These are phyloP conservation scores for Montipora capitata DNA, from an alignment of 92 coral and sea anemone genomes.

Conservation along the genomic window DNA sequence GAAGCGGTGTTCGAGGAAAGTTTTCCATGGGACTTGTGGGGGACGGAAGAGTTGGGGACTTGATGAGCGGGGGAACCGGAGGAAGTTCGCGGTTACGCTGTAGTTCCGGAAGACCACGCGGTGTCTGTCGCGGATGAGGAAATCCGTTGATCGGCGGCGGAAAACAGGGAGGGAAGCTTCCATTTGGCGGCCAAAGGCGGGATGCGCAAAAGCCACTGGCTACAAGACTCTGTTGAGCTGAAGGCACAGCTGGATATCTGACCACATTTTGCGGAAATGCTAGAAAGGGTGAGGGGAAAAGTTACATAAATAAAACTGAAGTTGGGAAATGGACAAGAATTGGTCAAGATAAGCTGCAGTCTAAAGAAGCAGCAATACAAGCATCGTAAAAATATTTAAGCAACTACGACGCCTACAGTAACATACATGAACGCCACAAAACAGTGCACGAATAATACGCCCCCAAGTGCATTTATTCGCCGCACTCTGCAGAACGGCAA, in stretches of 20 bases:
- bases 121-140: conserved; percentile 34
- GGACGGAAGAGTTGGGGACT: conserved; percentile 68
- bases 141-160: conserved; percentile 41
- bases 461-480: no score
- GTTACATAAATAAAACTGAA: not conserved
- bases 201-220: conserved; percentile 64
- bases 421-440: no score
- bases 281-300: not conserved
- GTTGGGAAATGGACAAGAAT: no score
- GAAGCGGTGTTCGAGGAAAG: conserved; percentile 31
- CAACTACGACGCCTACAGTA: no score
- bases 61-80: conserved; percentile 81
- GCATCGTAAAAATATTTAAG: not conserved
- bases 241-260: conserved; percentile 3
- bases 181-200: conserved; percentile 83
- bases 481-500: no score
- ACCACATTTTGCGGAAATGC: not conserved
- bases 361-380: not conserved
- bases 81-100: conserved; percentile 75
- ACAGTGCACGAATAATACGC: no score
- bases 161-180: conserved; percentile 49
- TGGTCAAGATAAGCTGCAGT: no score
- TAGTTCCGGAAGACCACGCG: conserved; percentile 15
- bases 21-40: conserved; percentile 76
- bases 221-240: conserved; percentile 11